Conservation (phyloP, 30 jellyfish, hydroid and myxozoan species). For the Turritopsis dohrnii region DNA sequence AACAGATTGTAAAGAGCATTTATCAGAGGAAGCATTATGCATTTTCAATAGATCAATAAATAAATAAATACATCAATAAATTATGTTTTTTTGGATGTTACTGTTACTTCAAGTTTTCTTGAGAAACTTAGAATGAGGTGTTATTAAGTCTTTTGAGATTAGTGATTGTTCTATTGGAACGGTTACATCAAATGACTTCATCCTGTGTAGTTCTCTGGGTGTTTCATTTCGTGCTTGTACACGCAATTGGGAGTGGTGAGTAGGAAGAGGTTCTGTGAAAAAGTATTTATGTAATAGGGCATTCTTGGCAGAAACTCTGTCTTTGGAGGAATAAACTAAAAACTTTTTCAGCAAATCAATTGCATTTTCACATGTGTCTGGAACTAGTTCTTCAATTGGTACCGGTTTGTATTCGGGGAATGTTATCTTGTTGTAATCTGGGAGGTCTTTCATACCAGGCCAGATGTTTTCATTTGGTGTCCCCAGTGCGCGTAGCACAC, state of each 20-base stretch:
- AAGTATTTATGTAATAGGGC: conserved; percentile 80
- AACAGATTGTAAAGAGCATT: too few relatives aligned
- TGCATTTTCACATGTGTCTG: conserved; percentile 86
- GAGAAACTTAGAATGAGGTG: conserved; percentile 24
- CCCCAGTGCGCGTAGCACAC: conserved; percentile 88
- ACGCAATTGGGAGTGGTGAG: conserved; percentile 80
- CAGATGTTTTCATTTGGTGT: conserved; percentile 90
- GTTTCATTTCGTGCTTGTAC: conserved; percentile 63
- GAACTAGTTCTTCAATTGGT: conserved; percentile 78
- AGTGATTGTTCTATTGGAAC: conserved; percentile 69
- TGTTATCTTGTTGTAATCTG: conserved; percentile 83
- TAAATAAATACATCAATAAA: not conserved
- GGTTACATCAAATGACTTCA: conserved; percentile 74
- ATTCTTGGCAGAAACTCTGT: conserved; percentile 71
- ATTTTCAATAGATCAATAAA: not conserved
- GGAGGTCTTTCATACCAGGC: conserved; percentile 96
- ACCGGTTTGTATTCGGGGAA: conserved; percentile 87
- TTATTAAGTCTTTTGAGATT: conserved; percentile 46
- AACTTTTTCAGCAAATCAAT: conserved; percentile 65
- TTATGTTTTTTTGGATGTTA: not conserved
- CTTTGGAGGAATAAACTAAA: conserved; percentile 66
- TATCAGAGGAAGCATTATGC: too few relatives aligned
- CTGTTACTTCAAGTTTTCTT: not conserved
- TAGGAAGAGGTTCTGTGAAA: conserved; percentile 87
- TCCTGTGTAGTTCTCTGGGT: conserved; percentile 22